Evolutionary conservation across 2,113 vertebrate species (phyloP).

Genomic region (Romanogobio albipinnatus): DNA sequence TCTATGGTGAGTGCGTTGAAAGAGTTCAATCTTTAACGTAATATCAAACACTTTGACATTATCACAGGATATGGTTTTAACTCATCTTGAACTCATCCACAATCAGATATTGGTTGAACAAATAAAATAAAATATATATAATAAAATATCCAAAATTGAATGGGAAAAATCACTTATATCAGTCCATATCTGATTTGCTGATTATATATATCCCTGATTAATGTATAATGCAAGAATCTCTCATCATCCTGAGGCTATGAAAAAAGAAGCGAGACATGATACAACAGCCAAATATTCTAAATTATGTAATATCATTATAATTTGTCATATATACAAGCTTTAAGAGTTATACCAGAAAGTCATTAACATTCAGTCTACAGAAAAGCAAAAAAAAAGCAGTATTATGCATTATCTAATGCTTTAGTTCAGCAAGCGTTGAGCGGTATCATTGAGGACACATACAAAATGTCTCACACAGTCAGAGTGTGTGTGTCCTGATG

Average conservation of each 20-base stretch:
- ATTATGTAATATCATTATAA: not conserved
- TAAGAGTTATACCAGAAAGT: slow-evolving; percentile 3
- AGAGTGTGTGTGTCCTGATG: slow-evolving; percentile 43
- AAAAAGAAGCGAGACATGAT: not conserved
- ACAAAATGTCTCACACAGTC: not conserved
- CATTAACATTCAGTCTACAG: not conserved
- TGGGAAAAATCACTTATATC: not conserved
- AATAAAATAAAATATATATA: too few species aligned
- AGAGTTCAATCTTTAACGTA: not conserved
- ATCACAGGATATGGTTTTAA: not conserved
- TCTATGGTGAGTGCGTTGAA: not conserved
- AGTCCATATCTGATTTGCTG: not conserved
- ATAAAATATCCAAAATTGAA: not conserved
- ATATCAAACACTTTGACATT: not conserved
- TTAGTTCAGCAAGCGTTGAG: not conserved
- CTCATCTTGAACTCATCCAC: not conserved
- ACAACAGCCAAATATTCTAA: not conserved
- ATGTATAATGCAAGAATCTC: not conserved
- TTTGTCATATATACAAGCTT: not conserved
- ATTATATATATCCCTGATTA: not conserved
- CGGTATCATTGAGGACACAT: not conserved
- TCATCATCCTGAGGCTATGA: not conserved
- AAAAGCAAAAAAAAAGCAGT: not conserved
- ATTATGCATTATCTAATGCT: not conserved
- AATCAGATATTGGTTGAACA: not conserved